Evolutionary conservation across 2,888 invertebrate species (phyloP), one percentile per base, ranked within the genome.

Genomic region (Ypsolopha sequella): DNA sequence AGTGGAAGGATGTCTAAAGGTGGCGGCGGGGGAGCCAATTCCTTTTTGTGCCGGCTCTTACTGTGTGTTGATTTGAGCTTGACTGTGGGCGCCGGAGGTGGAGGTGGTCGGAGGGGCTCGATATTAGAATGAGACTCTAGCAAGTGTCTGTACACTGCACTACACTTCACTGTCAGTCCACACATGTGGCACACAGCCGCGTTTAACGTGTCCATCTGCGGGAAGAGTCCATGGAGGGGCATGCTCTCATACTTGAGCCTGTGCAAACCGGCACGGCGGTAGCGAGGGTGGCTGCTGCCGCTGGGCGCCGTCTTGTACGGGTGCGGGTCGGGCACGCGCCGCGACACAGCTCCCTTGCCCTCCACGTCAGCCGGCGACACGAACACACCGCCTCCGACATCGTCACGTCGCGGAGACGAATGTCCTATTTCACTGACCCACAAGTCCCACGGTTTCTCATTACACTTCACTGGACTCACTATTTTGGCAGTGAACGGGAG

Each of bases 101-200:
- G 86, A 38, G 87, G 87, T 41, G 86, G 87, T 53, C 79, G 72
- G 36, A 84, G 71, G 13, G 84, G 79, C 55, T 81, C 85, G 34
- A 69, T 57, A 52, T 70, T 71, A 3, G 75, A 70, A 68, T 90
- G 90, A 55, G 88, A 85, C 63, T 87, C 86, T 61, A 89, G 88
- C 76, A 94, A 89, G 74, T 95, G 95, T 68, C 91, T 89, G 64
- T 90, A 90, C 51, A 93, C 89, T 49, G 93, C 94, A 73, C 93
- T 92, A 62, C 93, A 93, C 80, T 94, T 94, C 62, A 94, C 90
- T 68, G 92, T 90, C 59, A 91, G 89, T 58, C 91, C 91, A 74
- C 95, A 95, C 72, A 91, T 88, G 75, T 92, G 92, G 77, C 95
- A 95, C 61, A 94, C 90, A 54, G 93, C 93, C 55, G 93, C 90